Conservation (phyloP, 2,797 vertebrate genomes). For the Helicolenus hilgendorfi region DNA sequence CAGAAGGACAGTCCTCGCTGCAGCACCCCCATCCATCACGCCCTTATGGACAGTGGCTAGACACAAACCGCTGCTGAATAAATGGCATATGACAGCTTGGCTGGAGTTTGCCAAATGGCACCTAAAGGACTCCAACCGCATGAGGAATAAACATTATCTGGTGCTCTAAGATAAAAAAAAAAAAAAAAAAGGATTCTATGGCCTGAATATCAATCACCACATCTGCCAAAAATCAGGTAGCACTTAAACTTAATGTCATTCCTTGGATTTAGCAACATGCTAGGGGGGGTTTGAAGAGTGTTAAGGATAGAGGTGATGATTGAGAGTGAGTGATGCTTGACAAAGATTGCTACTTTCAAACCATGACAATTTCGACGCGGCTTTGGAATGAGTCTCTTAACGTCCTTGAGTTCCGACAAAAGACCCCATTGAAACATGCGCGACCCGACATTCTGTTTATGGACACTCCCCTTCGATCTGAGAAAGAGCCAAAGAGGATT, state of each 20-base stretch:
- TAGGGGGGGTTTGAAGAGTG: not conserved
- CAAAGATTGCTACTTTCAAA: not conserved
- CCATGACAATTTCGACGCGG: not conserved
- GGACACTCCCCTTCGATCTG: not conserved
- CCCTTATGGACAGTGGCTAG: conserved; percentile 43
- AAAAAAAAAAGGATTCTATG: conserved; percentile 3
- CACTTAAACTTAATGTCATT: not conserved
- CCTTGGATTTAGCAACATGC: not conserved
- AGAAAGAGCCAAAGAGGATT: not conserved
- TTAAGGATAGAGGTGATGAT: not conserved
- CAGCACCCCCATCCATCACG: conserved; percentile 64
- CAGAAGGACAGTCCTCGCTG: conserved; percentile 35
- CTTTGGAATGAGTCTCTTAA: not conserved
- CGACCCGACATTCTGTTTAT: not conserved
- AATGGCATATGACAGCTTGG: conserved; percentile 78
- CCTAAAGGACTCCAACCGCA: conserved; percentile 53
- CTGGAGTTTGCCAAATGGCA: conserved; percentile 76
- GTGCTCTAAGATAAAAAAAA: conserved; percentile 34
- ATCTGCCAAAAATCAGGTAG: conserved; percentile 27
- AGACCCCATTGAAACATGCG: not conserved
- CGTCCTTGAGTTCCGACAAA: conserved; percentile 1
- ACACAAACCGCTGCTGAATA: conserved; percentile 58
- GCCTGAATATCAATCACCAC: conserved; percentile 30
- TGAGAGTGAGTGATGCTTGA: not conserved
- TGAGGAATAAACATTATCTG: conserved; percentile 42